Percentiles rank a stretch among this genome's conserved stretches.
Evolutionary conservation across 2,113 vertebrate species (phyloP).

Genomic region (Amblyornis subalaris): DNA sequence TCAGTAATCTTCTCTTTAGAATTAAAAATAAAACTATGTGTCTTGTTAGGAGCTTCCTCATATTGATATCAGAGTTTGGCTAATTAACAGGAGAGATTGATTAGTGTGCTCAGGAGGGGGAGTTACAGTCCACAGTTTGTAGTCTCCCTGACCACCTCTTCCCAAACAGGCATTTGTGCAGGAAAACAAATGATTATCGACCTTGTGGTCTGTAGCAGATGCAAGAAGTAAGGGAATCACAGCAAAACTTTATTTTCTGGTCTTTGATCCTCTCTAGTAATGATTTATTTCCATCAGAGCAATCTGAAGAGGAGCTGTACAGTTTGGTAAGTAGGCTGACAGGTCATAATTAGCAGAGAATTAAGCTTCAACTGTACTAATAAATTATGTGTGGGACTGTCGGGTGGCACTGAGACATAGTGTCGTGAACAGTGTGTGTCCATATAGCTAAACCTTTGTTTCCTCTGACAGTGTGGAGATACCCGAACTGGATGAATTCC

Average conservation of each 20-base stretch:
- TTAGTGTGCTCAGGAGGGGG: not conserved
- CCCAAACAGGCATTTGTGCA: not conserved
- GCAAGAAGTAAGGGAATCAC: not conserved
- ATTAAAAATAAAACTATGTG: not conserved
- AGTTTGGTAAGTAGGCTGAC: not conserved
- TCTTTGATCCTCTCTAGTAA: not conserved
- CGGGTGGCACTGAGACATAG: not conserved
- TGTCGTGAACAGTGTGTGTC: rapidly evolving
- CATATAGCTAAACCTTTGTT: not conserved
- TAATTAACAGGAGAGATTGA: not conserved
- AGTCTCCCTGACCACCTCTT: not conserved
- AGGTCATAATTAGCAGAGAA: not conserved
- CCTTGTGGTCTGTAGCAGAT: not conserved
- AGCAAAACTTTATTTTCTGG: not conserved
- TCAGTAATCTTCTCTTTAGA: not conserved
- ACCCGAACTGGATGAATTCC: not conserved
- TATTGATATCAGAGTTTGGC: not conserved
- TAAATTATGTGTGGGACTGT: not conserved
- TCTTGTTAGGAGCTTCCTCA: conserved; percentile 24
- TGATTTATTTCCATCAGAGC: not conserved
- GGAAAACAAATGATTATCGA: not conserved
- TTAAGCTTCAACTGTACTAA: not conserved
- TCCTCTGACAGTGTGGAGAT: not conserved
- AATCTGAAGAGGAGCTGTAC: not conserved
- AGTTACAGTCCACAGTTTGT: not conserved